Evolutionary conservation across 2,113 vertebrate species (phyloP).

Genomic region (Rhizomys pruinosus): DNA sequence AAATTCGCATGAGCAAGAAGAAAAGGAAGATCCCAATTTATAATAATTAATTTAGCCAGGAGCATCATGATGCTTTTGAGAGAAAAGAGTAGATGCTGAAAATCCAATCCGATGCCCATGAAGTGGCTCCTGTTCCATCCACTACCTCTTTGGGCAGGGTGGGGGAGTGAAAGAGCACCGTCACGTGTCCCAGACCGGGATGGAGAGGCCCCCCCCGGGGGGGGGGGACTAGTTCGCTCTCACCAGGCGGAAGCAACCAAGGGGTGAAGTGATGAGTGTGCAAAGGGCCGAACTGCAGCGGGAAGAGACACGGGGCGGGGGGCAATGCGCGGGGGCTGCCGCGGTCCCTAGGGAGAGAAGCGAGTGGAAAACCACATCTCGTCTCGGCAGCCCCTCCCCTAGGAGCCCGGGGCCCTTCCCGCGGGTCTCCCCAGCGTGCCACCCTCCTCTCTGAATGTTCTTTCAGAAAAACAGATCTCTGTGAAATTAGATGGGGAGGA

Average conservation of each 20-base stretch:
- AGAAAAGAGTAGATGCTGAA: background rate
- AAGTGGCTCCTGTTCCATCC: background rate
- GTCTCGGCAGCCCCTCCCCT: background rate
- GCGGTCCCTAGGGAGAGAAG: too few relatives aligned
- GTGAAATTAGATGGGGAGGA: constrained; percentile 7
- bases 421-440: background rate
- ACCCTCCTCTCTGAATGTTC: background rate
- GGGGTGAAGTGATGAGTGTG: rapidly evolving
- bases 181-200: background rate
- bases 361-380: too few relatives aligned
- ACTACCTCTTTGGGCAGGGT: background rate
- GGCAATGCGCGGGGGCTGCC: background rate
- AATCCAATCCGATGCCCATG: background rate
- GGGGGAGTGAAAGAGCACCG: background rate
- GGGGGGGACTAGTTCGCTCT: rapidly evolving
- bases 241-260: rapidly evolving
- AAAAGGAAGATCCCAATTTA: background rate
- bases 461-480: background rate
- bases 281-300: background rate
- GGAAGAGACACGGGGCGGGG: background rate
- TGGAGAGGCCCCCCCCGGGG: background rate
- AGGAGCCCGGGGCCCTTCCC: background rate
- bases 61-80: background rate
- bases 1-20: constrained; percentile 3
- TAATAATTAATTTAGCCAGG: constrained; percentile 18